Evolutionary conservation across 2,797 vertebrate genomes (phyloP), one percentile per base, ranked within the genome.

Genomic region (Champsocephalus esox): DNA sequence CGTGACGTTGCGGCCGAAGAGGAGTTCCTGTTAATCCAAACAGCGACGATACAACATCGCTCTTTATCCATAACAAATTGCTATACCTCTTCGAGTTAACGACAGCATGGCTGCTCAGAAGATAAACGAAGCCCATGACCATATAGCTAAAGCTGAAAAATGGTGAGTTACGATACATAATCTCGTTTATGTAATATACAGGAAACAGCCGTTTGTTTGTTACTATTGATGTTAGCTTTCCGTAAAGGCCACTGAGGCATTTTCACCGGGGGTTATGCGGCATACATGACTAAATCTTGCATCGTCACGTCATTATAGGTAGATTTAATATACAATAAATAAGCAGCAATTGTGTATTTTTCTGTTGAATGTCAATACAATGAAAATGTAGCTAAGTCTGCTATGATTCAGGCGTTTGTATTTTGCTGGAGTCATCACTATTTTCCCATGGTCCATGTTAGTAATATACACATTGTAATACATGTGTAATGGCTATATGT

Each of bases 61-160:
- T 0, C 16, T 60, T 75, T 63, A 64, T 60, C 67, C 19, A 43
- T 4, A 50, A 12, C 19, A 60, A 57, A 41, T 41, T 9, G 0
- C 9, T 0, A 12, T 1, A 74, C 10, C 19, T 24, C 34, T 0
- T 34, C 16, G 2, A 46, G 2, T 56, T 16, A 1, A 16, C 3
- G 5, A 17, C 74, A 72, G 54, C 50, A 99, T 99, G 98, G 97
- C 97, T 32, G 98, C 98, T 12, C 97, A 99, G 94, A 99, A 99
- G 92, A 99, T 99, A 75, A 99, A 98, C 87, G 98, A 99, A 81
- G 98, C 96, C 1, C 94, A 99, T 8, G 98, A 99, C 75, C 98
- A 99, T 81, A 96, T 99, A 60, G 96, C 96, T 0, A 98, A 98
- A 83, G 98, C 97, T 0, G 98, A 99, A 84, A 99, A 99, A 96